Percentiles rank a stretch among this genome's conserved stretches.
These are phyloP conservation scores for Psittacula cyanocephala DNA, from an alignment of 2,113 vertebrate genomes.

Conservation along the genomic window DNA sequence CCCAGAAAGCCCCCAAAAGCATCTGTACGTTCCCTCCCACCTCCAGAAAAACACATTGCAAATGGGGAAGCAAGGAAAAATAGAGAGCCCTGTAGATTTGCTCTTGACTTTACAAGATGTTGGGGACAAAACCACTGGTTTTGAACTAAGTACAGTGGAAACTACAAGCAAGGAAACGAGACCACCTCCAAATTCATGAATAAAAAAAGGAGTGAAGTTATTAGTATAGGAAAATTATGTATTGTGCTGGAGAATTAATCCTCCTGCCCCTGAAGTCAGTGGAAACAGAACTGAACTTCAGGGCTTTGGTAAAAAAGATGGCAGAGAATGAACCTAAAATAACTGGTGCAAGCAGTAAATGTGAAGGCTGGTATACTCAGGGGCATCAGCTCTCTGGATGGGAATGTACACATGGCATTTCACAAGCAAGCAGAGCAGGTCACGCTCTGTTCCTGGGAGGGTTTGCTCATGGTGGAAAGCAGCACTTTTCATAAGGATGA, in stretches of 20 bases:
- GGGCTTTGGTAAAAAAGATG: neutral
- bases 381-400: neutral
- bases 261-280: neutral
- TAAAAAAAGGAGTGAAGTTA: neutral
- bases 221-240: neutral
- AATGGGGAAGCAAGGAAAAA: neutral
- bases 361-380: neutral
- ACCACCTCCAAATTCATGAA: neutral
- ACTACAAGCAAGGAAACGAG: neutral
- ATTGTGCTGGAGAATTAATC: neutral
- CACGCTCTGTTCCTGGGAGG: neutral
- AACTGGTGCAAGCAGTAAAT: neutral
- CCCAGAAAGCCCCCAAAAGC: neutral
- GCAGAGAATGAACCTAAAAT: neutral
- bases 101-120: neutral
- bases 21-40: neutral
- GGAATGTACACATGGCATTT: neutral
- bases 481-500: neutral
- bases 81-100: neutral
- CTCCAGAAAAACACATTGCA: neutral
- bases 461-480: neutral
- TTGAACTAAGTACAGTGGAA: neutral
- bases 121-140: neutral
- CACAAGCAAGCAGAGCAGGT: neutral
- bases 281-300: conserved; percentile 39